Evolutionary conservation across 2,888 invertebrate species (phyloP).

Genomic region (Zygothrica quintamaculata): DNA sequence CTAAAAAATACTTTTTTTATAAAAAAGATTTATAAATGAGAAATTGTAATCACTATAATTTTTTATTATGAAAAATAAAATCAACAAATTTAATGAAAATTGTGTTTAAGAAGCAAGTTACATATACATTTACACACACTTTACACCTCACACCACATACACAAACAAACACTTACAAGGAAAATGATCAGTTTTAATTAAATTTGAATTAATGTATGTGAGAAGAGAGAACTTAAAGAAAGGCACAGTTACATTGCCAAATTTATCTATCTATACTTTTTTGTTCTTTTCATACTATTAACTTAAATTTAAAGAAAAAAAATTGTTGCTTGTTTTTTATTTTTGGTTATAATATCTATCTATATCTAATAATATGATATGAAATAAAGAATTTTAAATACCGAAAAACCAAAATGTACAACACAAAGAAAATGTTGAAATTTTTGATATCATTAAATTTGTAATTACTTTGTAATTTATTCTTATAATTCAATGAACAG

Average conservation of each 20-base stretch:
- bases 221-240: conserved; percentile 2
- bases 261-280: conserved; percentile 30
- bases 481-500: conserved; percentile 41
- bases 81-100: conserved; percentile 56
- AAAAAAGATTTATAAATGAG: conserved; percentile 70
- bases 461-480: conserved; percentile 14
- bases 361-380: conserved; percentile 34
- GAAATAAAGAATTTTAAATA: conserved; percentile 47
- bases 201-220: conserved; percentile 11
- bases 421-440: conserved; percentile 53
- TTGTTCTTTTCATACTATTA: conserved; percentile 52
- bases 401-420: conserved; percentile 68
- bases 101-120: conserved; percentile 61
- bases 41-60: conserved; percentile 70
- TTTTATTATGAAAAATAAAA: conserved; percentile 76
- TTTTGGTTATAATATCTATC: conserved; percentile 38
- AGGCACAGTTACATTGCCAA: conserved; percentile 29
- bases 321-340: conserved; percentile 40
- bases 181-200: conserved; percentile 29
- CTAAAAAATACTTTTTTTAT: conserved; percentile 69
- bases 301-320: conserved; percentile 14
- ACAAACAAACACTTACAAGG: conserved; percentile 7
- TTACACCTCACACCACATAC: conserved; percentile 8
- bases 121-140: conserved; percentile 18
- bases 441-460: conserved; percentile 23